Evolutionary conservation across 2,888 invertebrate genomes (phyloP).

Genomic region (Acleris laterana): DNA sequence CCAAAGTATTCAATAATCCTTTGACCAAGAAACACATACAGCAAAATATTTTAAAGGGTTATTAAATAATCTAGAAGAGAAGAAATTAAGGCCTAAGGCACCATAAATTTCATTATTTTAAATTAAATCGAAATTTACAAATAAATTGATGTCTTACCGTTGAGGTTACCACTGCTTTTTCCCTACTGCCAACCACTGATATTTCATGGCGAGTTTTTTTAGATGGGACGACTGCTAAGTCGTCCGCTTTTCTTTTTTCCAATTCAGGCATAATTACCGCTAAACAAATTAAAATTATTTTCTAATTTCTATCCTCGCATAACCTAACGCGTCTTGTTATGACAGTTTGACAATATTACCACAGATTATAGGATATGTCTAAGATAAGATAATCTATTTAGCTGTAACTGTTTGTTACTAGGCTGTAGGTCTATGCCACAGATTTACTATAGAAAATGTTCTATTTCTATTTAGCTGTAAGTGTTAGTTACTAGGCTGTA

Average conservation of each 20-base stretch:
- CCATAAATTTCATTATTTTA: not conserved
- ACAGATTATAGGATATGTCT: too few species aligned
- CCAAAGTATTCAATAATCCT: not conserved
- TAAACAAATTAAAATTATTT: constrained; percentile 3
- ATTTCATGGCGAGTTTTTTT: constrained; percentile 90
- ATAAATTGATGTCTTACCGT: constrained; percentile 81
- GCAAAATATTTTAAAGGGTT: too few species aligned
- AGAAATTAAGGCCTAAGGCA: not conserved
- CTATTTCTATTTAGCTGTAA: too few species aligned
- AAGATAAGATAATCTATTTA: too few species aligned
- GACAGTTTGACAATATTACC: not conserved
- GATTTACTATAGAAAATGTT: not conserved
- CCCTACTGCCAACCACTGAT: constrained; percentile 88
- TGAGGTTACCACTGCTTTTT: constrained; percentile 89
- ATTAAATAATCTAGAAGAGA: not conserved
- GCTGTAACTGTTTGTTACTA: too few species aligned
- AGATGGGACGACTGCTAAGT: constrained; percentile 84
- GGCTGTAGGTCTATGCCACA: too few species aligned
- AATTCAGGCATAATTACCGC: constrained; percentile 67
- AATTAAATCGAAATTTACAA: not conserved
- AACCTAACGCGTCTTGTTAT: constrained; percentile 34
- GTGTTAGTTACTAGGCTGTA: too few species aligned
- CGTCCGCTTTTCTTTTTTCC: constrained; percentile 87
- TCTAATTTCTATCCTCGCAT: constrained; percentile 1
- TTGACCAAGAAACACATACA: too few species aligned